Percentiles rank a stretch among this genome's conserved stretches.
phyloP scores from a whole-genome alignment of 2,113 vertebrate species.

The Osmerus mordax region DNA sequence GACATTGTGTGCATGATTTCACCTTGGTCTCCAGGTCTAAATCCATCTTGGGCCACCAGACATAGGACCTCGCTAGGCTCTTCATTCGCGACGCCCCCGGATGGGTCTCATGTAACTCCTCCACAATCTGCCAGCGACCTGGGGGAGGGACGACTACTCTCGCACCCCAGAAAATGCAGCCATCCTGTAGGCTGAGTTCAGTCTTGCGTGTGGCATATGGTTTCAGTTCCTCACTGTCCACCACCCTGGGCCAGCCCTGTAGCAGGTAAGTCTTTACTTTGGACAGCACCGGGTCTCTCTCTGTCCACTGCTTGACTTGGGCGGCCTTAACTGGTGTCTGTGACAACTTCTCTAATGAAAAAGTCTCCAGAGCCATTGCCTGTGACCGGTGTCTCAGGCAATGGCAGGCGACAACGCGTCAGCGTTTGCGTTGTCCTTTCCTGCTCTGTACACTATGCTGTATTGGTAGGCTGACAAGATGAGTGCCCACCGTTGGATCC shows the following conservation, averaged over 20 bases:
- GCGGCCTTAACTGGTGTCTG: neutral
- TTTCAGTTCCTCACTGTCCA: neutral
- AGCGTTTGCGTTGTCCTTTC: constrained; percentile 15
- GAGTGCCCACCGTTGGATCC: constrained; percentile 27
- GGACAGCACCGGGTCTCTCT: constrained; percentile 3
- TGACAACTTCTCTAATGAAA: neutral
- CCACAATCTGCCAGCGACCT: neutral
- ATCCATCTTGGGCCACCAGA: constrained; percentile 19
- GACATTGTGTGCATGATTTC: neutral
- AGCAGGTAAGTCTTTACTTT: neutral
- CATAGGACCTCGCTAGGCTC: neutral
- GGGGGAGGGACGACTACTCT: constrained; percentile 5
- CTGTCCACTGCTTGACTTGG: constrained; percentile 18
- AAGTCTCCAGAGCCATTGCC: neutral
- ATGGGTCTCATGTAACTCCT: constrained; percentile 14
- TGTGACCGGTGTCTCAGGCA: neutral
- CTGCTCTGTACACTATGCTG: constrained; percentile 18
- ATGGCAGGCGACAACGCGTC: constrained; percentile 20
- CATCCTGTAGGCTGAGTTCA: constrained; percentile 3
- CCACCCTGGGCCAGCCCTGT: neutral
- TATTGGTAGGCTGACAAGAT: constrained; percentile 25
- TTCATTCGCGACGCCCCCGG: constrained; percentile 10
- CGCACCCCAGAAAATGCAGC: constrained; percentile 10
- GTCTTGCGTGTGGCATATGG: neutral
- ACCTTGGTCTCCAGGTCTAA: neutral